Evolutionary conservation across 1,140 invertebrate genomes (phyloP), one percentile per base, ranked within the genome.

Genomic region (Hylyphantes graminicola): DNA sequence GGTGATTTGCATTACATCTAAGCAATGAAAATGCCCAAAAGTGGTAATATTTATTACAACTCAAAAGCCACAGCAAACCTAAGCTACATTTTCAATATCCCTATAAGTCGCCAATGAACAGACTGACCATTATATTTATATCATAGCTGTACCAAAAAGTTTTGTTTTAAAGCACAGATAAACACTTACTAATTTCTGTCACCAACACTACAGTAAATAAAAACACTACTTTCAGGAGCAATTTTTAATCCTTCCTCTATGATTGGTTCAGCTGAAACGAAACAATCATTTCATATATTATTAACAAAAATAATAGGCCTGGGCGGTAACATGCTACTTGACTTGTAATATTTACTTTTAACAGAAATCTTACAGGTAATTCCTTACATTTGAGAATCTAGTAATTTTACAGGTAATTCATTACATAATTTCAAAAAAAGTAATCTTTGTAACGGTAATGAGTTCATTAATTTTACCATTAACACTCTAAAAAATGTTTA

Each of bases 181-280:
- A 63, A 59, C 21, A 55, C 72, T 75, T 83, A 83, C 81, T 75
- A 75, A 55, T 63, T 64, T 67, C 81, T 75, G 59, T 64, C 51
- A 12, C 81, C 81, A n/a, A 83, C 81, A 75, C 59, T 17, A 50
- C 81, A 75, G 59, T 57, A 65, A 68, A 83, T 75, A 75, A 68
- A 83, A 3, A 75, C 53, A 65, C 70, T 76, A 48, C 75, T 53
- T 75, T 65, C 63, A 17, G 70, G 72, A 50, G 73, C 73, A 76
- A 51, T 59, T 83, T 75, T 73, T 55, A 83, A 75, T 13, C 72
- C 70, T 57, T 83, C 81, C 57, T 75, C 61, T 15, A 83, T 83
- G 50, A 83, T 51, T 13, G 81, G 81, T 48, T 83, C 72, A 67
- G 81, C 81, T 83, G 21, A 17, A n/a, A 68, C 8, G 10, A 70